phyloP scores from a whole-genome alignment of 1,140 invertebrate species.

The Zaprionus tsacasi region DNA sequence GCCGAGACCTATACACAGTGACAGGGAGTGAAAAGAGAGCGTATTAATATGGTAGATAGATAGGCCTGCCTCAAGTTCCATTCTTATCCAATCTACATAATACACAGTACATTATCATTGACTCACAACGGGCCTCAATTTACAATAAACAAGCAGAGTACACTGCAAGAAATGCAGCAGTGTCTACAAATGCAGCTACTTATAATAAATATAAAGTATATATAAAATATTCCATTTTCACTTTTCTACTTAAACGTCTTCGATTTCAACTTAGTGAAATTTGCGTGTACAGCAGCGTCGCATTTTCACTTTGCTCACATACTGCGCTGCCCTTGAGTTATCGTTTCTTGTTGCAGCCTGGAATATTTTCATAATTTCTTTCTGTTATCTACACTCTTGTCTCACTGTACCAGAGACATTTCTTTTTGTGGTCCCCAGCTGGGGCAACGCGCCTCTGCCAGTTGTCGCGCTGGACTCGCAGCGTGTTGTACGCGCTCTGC shows the following conservation, averaged over 20 bases:
- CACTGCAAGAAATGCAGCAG: not conserved
- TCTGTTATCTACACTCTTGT: not conserved
- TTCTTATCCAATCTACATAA: constrained; percentile 3
- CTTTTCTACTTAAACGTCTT: no score
- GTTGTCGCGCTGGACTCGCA: constrained; percentile 74
- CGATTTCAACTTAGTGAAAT: not conserved
- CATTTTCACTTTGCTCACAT: not conserved
- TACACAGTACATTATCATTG: constrained; percentile 3
- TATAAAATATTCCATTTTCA: no score
- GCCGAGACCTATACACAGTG: constrained; percentile 88
- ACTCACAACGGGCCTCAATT: constrained; percentile 6
- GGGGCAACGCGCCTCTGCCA: constrained; percentile 52
- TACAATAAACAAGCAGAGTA: constrained; percentile 1
- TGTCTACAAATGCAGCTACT: no score
- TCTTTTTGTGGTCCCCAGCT: constrained; percentile 61
- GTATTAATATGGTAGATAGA: not conserved
- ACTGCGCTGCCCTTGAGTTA: not conserved
- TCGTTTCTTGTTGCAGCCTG: not conserved
- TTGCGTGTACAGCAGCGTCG: not conserved
- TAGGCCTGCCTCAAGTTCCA: not conserved
- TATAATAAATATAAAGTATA: not conserved
- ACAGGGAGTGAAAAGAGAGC: not conserved
- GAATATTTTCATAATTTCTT: not conserved
- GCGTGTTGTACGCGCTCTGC: constrained; percentile 68
- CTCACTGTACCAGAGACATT: constrained; percentile 61